phyloP scores from a whole-genome alignment of 2,888 invertebrate genomes.

The Julus scandinavius region DNA sequence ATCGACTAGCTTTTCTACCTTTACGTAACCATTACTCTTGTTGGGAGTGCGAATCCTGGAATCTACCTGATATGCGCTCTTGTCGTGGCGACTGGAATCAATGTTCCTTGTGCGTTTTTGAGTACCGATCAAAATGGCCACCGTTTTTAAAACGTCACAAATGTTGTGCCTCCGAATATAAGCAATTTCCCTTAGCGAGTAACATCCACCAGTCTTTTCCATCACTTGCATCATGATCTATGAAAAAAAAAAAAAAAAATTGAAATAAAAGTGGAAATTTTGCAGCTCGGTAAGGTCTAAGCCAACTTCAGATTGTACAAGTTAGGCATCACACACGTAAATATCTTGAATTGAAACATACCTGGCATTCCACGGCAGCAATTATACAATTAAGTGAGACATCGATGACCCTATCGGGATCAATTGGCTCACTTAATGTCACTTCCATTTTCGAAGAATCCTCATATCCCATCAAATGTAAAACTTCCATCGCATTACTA shows the following conservation, averaged over 20 bases:
- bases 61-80: neutral
- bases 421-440: constrained; percentile 75
- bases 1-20: constrained; percentile 55
- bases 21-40: constrained; percentile 49
- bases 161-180: constrained; percentile 53
- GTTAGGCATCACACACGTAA: neutral
- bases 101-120: neutral
- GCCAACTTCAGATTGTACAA: neutral
- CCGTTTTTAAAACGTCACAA: constrained; percentile 26
- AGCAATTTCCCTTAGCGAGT: constrained; percentile 50
- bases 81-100: neutral
- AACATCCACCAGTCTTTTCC: constrained; percentile 48
- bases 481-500: constrained; percentile 79
- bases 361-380: constrained; percentile 89
- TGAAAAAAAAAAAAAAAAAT: neutral
- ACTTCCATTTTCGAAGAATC: constrained; percentile 60
- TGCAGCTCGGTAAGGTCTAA: neutral
- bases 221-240: constrained; percentile 55
- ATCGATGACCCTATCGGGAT: constrained; percentile 81
- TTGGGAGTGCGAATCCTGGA: neutral
- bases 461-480: constrained; percentile 85
- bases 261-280: neutral
- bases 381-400: constrained; percentile 86
- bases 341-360: constrained; percentile 62
- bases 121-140: neutral